Conservation (phyloP, 1,140 invertebrate species). For the Caligus rogercresseyi region DNA sequence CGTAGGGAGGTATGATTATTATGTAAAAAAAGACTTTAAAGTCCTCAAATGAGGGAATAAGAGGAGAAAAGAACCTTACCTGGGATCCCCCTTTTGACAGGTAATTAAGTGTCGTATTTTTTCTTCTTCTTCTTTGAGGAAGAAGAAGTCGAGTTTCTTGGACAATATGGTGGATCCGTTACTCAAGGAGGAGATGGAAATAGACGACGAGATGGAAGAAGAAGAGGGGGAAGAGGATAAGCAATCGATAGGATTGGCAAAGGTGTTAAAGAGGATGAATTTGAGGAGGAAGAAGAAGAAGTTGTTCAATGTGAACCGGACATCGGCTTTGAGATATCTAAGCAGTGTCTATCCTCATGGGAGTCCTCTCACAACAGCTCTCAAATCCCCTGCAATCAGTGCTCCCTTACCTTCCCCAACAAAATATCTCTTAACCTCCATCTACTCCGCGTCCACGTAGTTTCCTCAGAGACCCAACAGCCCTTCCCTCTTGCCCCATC, state of each 20-base stretch:
- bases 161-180: not conserved
- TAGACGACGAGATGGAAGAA: conserved; percentile 5
- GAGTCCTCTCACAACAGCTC: not conserved
- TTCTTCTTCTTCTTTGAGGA: no score
- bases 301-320: not conserved
- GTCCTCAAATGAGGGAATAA: no score
- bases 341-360: not conserved
- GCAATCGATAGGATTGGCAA: not conserved
- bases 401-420: not conserved
- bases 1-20: not conserved
- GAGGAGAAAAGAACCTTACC: not conserved
- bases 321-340: not conserved
- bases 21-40: not conserved
- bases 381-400: not conserved
- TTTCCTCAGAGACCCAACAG: not conserved
- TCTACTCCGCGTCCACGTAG: not conserved
- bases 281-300: not conserved
- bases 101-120: not conserved
- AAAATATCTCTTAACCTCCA: not conserved
- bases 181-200: not conserved
- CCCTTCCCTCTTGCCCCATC: not conserved
- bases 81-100: not conserved
- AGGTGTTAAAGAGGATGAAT: not conserved
- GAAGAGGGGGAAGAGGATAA: not conserved
- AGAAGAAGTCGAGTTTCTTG: not conserved